These are phyloP conservation scores for Centrocercus urophasianus DNA, from an alignment of 2,113 vertebrate genomes.

Conservation along the genomic window DNA sequence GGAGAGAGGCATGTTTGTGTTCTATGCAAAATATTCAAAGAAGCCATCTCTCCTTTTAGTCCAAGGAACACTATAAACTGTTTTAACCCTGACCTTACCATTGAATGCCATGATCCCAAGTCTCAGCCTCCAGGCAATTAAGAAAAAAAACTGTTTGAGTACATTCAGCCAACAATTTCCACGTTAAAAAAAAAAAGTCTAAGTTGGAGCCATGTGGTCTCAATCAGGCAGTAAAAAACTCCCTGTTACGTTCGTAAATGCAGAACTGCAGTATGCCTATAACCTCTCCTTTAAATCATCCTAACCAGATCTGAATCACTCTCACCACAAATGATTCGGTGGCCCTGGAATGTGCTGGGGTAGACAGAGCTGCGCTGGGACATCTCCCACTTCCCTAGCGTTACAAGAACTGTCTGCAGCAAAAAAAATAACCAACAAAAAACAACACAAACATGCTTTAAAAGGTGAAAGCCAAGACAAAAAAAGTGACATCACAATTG, in stretches of 20 bases:
- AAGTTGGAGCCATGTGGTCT: conserved; percentile 83
- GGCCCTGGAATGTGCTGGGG: conserved; percentile 78
- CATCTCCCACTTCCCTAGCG: conserved; percentile 34
- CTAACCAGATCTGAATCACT: conserved; percentile 79
- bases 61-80: conserved; percentile 25
- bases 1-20: neutral
- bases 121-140: conserved; percentile 67
- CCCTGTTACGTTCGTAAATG: conserved; percentile 80
- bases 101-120: conserved; percentile 56
- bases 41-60: neutral
- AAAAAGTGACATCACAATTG: conserved; percentile 80
- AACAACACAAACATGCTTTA: neutral
- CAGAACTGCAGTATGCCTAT: conserved; percentile 77
- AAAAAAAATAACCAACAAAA: neutral
- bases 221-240: conserved; percentile 79
- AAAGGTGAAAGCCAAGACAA: conserved; percentile 70
- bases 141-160: conserved; percentile 33
- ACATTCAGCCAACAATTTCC: conserved; percentile 76
- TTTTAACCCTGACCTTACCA: conserved; percentile 61
- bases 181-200: conserved; percentile 53
- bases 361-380: conserved; percentile 70
- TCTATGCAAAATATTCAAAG: conserved; percentile 3
- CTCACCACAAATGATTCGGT: conserved; percentile 80
- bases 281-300: conserved; percentile 81
- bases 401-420: conserved; percentile 62